Percentiles rank a stretch among this genome's conserved stretches.
Conservation (phyloP, 2,888 invertebrate genomes). For the Archaeoteleia sp. region DNA sequence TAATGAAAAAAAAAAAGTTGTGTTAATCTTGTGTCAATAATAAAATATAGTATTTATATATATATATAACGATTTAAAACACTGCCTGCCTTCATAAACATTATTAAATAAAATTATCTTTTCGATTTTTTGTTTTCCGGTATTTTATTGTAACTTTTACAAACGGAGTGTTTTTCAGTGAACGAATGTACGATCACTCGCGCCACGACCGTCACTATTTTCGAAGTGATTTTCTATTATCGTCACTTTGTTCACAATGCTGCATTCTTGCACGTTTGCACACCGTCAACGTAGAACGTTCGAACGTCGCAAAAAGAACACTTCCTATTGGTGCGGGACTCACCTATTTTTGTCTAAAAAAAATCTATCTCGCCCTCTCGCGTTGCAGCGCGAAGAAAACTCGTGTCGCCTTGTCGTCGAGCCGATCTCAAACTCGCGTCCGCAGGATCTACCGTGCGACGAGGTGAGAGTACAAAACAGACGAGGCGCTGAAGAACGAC, state of each 20-base stretch:
- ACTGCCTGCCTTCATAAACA: no score
- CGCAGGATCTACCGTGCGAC: slow-evolving; percentile 62
- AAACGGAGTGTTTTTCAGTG: no score
- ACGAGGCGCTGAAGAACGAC: slow-evolving; percentile 66
- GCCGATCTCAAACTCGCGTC: slow-evolving; percentile 44
- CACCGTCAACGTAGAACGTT: slow-evolving; percentile 7
- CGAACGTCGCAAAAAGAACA: no score
- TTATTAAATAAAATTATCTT: no score
- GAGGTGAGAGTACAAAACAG: slow-evolving; percentile 73
- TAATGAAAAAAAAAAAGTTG: no score
- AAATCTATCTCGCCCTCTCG: slow-evolving; percentile 36
- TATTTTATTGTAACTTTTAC: no score
- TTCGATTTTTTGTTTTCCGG: no score
- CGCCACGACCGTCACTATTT: neutral
- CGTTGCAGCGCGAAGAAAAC: slow-evolving; percentile 49
- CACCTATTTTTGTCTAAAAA: slow-evolving; percentile 43
- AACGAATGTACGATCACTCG: slow-evolving; percentile 8
- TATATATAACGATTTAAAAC: no score
- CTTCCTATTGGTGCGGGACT: slow-evolving; percentile 34
- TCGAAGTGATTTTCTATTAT: no score
- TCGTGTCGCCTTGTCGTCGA: slow-evolving; percentile 34
- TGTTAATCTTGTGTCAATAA: no score
- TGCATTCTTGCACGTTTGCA: slow-evolving; percentile 15
- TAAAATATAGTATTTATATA: no score
- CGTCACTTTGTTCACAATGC: slow-evolving; percentile 10